Conservation (phyloP, 2,113 vertebrate genomes). For the Spilogale gracilis region DNA sequence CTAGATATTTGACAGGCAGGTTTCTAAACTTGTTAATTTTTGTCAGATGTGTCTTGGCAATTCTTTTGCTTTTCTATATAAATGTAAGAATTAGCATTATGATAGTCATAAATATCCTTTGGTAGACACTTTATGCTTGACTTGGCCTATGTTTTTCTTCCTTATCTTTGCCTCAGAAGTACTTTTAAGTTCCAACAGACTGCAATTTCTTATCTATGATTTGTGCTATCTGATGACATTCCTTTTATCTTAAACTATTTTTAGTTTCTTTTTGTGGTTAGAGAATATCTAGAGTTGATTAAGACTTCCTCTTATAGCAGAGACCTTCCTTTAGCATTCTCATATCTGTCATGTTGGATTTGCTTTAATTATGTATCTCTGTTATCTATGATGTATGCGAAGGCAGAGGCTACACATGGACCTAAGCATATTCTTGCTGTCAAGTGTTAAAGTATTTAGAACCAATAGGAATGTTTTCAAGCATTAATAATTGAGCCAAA, state of each 20-base stretch:
- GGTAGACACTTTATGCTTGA: background rate
- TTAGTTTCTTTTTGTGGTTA: constrained; percentile 50
- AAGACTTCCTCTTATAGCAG: background rate
- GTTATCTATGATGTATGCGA: background rate
- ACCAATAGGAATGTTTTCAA: background rate
- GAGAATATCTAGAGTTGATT: constrained; percentile 14
- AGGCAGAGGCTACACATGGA: background rate
- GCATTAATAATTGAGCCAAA: background rate
- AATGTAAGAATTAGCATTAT: background rate
- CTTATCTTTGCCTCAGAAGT: constrained; percentile 48
- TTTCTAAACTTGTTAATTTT: background rate
- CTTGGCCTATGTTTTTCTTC: background rate
- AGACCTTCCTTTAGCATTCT: background rate
- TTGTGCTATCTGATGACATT: constrained; percentile 60
- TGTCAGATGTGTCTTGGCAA: background rate
- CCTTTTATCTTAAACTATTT: constrained; percentile 70
- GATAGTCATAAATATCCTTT: background rate
- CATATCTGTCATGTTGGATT: background rate
- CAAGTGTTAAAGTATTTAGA: background rate
- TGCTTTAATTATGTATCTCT: background rate
- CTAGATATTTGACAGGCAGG: background rate
- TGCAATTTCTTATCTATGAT: constrained; percentile 58
- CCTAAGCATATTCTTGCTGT: background rate
- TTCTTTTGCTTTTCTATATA: background rate
- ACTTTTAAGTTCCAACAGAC: background rate